Conservation (phyloP, 2,113 vertebrate genomes). For the mouse (Mus musculus) region DNA sequence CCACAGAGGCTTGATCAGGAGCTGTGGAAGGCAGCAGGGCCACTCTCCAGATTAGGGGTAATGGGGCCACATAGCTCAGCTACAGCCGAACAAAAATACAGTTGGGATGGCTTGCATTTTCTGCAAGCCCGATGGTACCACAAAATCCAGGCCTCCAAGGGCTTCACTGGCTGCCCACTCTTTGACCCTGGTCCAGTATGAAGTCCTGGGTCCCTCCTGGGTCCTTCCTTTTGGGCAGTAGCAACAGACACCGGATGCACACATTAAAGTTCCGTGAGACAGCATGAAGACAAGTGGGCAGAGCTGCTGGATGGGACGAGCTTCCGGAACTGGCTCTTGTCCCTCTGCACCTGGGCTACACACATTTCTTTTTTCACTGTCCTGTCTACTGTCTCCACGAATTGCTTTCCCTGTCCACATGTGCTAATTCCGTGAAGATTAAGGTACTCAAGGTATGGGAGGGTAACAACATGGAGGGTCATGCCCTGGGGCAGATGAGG, state of each 20-base stretch:
- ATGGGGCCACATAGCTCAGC: neutral
- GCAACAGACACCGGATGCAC: rapidly evolving
- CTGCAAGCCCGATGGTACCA: neutral
- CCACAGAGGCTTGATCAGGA: conserved; percentile 58
- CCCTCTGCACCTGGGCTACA: neutral
- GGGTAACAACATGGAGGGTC: neutral
- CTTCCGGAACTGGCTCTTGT: neutral
- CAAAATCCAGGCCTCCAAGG: too few species aligned
- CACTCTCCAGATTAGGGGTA: neutral
- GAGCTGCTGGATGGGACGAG: rapidly evolving
- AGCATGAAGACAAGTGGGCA: rapidly evolving
- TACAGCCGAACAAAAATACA: neutral
- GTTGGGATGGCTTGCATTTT: neutral
- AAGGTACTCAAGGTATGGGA: neutral
- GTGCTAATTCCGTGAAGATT: neutral
- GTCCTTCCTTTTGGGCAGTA: neutral
- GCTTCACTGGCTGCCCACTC: neutral
- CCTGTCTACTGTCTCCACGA: neutral
- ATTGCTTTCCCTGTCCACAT: neutral
- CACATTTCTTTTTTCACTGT: neutral
- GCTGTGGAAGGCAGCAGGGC: neutral
- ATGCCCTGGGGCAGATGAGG: neutral
- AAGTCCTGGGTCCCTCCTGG: too few species aligned
- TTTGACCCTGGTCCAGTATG: neutral
- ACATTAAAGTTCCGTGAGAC: neutral